Conservation (phyloP, 23 tunicate species). For the Phallusia fumigata region DNA sequence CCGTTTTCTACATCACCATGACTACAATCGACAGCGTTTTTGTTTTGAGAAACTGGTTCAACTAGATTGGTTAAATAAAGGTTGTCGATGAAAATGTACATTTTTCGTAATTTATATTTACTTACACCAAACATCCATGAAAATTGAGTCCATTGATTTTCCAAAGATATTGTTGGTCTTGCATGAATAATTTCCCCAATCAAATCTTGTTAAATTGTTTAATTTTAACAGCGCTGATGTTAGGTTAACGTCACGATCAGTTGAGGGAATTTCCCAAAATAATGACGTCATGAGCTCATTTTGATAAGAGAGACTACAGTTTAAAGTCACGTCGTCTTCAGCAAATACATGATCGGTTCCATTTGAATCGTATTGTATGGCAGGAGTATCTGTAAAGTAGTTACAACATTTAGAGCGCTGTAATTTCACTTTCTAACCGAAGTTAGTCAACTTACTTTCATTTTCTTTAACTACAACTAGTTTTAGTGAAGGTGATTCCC, state of each 20-base stretch:
- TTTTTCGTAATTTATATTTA: neutral
- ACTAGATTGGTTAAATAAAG: neutral
- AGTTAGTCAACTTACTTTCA: too few species aligned
- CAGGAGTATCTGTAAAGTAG: too few species aligned
- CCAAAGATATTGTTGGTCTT: neutral
- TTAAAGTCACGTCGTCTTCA: neutral
- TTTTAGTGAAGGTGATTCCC: too few species aligned
- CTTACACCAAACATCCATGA: neutral
- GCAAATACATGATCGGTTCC: neutral
- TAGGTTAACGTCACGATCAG: neutral
- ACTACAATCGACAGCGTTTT: neutral
- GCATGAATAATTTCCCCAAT: neutral
- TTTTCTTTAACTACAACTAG: too few species aligned
- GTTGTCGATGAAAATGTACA: too few species aligned
- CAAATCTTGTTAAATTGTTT: neutral
- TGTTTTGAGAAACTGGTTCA: neutral
- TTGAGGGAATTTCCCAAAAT: neutral
- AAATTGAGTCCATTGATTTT: neutral
- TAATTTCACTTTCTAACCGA: too few species aligned
- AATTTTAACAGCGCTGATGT: neutral
- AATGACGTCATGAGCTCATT: neutral
- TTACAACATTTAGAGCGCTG: too few species aligned
- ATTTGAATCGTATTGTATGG: too few species aligned
- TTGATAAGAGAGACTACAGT: neutral
- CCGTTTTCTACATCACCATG: neutral